Conservation (phyloP, 23 tunicate genomes). For the Diplosoma virens region DNA sequence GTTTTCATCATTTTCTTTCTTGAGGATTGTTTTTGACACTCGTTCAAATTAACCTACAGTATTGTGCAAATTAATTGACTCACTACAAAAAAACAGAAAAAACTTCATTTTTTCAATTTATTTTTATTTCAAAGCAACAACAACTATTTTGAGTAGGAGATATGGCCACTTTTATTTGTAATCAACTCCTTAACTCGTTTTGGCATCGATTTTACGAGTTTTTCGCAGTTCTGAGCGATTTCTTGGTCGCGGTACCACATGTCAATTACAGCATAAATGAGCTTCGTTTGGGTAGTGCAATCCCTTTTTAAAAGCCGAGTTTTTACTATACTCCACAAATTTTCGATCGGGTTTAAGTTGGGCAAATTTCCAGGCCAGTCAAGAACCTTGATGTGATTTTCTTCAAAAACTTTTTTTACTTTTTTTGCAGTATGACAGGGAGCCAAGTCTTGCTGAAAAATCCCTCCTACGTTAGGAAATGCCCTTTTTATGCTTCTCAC, state of each 20-base stretch:
- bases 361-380: conserved; percentile 4
- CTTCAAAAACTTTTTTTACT: conserved; percentile 2
- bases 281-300: conserved; percentile 14
- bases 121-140: neutral
- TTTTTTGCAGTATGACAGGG: conserved; percentile 17
- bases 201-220: neutral
- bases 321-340: conserved; percentile 7
- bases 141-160: neutral
- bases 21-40: no score
- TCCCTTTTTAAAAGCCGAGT: neutral
- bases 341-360: conserved; percentile 12
- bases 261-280: conserved; percentile 4
- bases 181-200: conserved; percentile 7
- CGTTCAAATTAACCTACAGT: no score
- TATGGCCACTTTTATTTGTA: conserved; percentile 3
- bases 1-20: no score
- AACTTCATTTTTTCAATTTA: neutral
- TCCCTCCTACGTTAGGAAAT: conserved; percentile 12
- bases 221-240: conserved; percentile 10
- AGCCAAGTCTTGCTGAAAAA: conserved; percentile 22
- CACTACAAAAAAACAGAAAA: neutral
- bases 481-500: conserved; percentile 7
- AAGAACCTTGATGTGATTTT: neutral
- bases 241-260: neutral
- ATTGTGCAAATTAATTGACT: no score